phyloP scores from a whole-genome alignment of 2,113 vertebrate genomes.

The Scytalopus superciliaris region DNA sequence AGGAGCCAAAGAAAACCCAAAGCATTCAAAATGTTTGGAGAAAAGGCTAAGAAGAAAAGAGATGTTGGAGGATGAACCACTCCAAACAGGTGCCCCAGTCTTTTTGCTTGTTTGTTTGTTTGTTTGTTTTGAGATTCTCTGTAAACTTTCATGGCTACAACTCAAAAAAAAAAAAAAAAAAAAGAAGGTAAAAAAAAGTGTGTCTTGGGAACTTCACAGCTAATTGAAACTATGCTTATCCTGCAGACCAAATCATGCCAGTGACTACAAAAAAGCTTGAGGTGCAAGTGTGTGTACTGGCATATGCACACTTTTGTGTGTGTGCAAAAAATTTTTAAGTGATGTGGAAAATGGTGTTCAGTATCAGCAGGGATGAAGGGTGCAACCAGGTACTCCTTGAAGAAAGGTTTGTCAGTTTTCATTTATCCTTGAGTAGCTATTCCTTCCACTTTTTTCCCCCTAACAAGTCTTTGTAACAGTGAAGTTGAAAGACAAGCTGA shows the following conservation, averaged over 20 bases:
- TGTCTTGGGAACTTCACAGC: background rate
- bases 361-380: background rate
- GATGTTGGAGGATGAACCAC: background rate
- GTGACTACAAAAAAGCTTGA: background rate
- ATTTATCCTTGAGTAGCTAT: background rate
- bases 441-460: background rate
- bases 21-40: background rate
- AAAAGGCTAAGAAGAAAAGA: background rate
- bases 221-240: slow-evolving; percentile 5
- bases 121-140: background rate
- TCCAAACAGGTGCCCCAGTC: background rate
- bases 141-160: background rate
- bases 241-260: background rate
- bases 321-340: background rate
- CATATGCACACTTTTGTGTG: background rate
- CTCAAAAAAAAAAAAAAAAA: background rate
- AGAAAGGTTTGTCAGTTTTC: background rate
- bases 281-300: background rate
- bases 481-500: background rate
- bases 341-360: background rate
- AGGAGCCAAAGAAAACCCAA: background rate
- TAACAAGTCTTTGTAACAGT: background rate
- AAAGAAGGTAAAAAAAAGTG: background rate
- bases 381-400: background rate
- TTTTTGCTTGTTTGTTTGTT: background rate